Evolutionary conservation across 2,888 invertebrate species (phyloP), one percentile per base, ranked within the genome.

Genomic region (Noctua pronuba): DNA sequence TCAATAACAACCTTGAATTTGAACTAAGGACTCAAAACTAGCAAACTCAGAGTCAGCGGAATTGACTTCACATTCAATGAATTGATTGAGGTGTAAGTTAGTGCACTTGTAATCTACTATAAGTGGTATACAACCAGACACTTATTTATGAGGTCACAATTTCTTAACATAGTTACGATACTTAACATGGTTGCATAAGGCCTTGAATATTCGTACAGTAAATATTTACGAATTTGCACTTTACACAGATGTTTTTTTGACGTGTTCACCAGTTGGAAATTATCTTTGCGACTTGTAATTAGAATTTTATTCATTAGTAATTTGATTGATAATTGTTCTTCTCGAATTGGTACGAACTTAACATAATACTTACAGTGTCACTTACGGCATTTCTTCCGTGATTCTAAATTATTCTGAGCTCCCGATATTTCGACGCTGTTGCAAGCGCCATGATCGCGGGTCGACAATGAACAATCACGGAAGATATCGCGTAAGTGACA

Each of bases 161-260:
- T 60, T 75, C n/a, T 46, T 66, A 10, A 28, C 55, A 28, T 65
- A 49, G 49, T 65, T 38, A 55, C 46, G n/a, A 44, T 70, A 80
- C 31, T 58, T 11, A 31, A 46, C 35, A 31, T 55, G 18, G 13
- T 52, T 55, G n/a, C 38, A 60, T 49, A 38, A 68, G 58, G 35
- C 77, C 68, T 77, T 81, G 81, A 68, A 35, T 67, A 49, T 65
- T 69, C 41, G 46, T 46, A 67, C 3, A 68, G 60, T 58, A 16
- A 81, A 77, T 83, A 81, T 60, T 69, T 77, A 65, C 13, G 0
- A 49, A 74, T 70, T 70, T 60, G n/a, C 24, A 66, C 28, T 75
- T 70, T 16, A 28, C 55, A 18, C 55, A 62, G 38, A 55, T 82
- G 55, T 55, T 75, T 28, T 46, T 21, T 46, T 52, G 38, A 68